phyloP scores from a whole-genome alignment of 2,888 invertebrate genomes.

The Odontomyia ornata region DNA sequence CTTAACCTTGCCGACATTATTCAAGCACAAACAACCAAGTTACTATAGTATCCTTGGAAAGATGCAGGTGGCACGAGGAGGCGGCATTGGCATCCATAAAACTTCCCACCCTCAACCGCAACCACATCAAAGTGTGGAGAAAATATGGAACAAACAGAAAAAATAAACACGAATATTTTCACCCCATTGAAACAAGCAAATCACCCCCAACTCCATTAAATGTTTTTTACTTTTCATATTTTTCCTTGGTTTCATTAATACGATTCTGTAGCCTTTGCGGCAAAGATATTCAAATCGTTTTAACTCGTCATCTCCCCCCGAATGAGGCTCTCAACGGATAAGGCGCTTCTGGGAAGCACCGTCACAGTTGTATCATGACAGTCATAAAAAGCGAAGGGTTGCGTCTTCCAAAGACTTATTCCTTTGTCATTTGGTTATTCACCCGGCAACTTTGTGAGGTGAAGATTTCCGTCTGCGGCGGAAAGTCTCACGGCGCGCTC shows the following conservation, averaged over 20 bases:
- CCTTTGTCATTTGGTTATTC: slow-evolving; percentile 14
- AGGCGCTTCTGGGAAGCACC: neutral
- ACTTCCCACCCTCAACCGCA: neutral
- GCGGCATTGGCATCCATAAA: neutral
- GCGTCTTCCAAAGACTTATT: slow-evolving; percentile 1
- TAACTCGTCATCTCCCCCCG: neutral
- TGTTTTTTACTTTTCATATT: neutral
- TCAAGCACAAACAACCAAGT: neutral
- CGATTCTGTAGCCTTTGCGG: neutral
- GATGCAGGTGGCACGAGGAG: neutral
- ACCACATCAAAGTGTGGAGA: neutral
- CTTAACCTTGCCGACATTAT: slow-evolving; percentile 17
- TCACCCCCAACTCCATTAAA: neutral
- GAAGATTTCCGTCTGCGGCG: slow-evolving; percentile 16
- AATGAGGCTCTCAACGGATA: neutral
- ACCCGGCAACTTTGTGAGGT: neutral
- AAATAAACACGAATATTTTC: slow-evolving; percentile 15
- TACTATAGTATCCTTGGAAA: slow-evolving; percentile 10
- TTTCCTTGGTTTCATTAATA: neutral
- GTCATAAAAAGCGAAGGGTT: slow-evolving; percentile 3
- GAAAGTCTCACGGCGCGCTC: neutral
- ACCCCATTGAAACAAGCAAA: slow-evolving; percentile 4
- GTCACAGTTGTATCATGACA: neutral
- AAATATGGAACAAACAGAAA: neutral
- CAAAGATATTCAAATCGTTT: slow-evolving; percentile 4